phyloP scores from a whole-genome alignment of 2,113 vertebrate genomes.

The Grammomys surdaster region DNA sequence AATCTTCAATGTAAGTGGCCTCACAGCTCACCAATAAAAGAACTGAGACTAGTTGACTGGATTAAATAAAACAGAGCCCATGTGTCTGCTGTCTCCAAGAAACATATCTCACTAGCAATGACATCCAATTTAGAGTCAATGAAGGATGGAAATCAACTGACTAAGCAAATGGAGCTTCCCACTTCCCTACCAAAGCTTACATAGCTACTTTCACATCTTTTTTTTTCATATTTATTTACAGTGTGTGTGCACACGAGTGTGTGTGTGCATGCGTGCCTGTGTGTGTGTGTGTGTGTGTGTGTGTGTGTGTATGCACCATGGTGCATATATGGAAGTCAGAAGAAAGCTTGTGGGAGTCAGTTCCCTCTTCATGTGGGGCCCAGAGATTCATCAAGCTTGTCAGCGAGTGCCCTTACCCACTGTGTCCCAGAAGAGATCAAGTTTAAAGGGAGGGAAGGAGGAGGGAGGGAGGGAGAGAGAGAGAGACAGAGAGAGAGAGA shows the following conservation, averaged over 20 bases:
- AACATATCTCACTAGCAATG: background rate
- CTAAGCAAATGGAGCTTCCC: background rate
- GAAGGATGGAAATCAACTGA: background rate
- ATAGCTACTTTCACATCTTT: background rate
- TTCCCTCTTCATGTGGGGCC: no score
- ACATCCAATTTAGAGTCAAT: background rate
- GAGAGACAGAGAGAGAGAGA: no score
- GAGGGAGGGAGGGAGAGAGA: no score
- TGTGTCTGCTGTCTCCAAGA: background rate
- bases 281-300: background rate
- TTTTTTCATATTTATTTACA: background rate
- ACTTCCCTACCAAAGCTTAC: background rate
- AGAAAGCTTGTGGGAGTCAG: background rate
- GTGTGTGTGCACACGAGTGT: background rate
- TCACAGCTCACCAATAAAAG: background rate
- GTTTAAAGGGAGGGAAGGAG: no score
- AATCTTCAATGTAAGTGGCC: background rate
- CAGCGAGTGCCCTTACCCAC: no score
- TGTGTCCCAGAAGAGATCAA: no score
- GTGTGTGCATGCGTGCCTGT: background rate
- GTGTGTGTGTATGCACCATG: background rate
- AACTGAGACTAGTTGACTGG: background rate
- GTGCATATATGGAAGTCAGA: background rate
- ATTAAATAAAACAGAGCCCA: background rate
- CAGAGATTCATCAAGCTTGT: no score